Evolutionary conservation across 2,797 vertebrate species (phyloP).

Genomic region (Delichon dasypus): DNA sequence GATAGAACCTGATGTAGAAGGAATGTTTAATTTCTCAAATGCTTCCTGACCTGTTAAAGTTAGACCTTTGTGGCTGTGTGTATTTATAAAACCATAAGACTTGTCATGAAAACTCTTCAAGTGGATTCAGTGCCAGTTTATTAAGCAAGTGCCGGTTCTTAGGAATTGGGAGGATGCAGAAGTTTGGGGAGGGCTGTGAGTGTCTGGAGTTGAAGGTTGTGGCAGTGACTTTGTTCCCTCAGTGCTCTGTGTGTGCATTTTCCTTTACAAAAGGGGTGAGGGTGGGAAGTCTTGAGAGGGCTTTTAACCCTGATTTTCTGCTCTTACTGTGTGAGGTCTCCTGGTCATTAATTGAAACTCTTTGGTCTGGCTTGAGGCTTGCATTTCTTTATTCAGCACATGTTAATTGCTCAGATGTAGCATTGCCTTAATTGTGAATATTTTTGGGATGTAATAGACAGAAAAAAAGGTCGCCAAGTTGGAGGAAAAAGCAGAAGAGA

Average conservation of each 20-base stretch:
- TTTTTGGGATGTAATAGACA: slow-evolving; percentile 69
- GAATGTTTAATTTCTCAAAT: background rate
- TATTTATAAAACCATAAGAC: background rate
- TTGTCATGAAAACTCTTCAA: background rate
- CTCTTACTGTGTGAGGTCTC: background rate
- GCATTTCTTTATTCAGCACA: background rate
- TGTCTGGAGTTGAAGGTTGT: background rate
- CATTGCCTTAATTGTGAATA: background rate
- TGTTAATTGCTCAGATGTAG: background rate
- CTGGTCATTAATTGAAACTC: background rate
- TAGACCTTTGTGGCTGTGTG: background rate
- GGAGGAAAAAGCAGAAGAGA: slow-evolving; percentile 78
- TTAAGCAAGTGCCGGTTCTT: background rate
- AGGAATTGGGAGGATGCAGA: background rate
- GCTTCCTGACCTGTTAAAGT: background rate
- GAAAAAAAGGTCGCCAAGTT: slow-evolving; percentile 72
- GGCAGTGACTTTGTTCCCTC: background rate
- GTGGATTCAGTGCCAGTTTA: background rate
- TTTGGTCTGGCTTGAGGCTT: background rate
- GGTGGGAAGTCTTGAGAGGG: background rate
- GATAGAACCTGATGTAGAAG: background rate
- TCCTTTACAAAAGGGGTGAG: background rate
- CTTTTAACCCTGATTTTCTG: background rate
- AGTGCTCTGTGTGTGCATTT: background rate
- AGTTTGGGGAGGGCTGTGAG: background rate